Base-by-base conservation (phyloP, 2,888 invertebrate species). In the Hydraecia micacea region DNA sequence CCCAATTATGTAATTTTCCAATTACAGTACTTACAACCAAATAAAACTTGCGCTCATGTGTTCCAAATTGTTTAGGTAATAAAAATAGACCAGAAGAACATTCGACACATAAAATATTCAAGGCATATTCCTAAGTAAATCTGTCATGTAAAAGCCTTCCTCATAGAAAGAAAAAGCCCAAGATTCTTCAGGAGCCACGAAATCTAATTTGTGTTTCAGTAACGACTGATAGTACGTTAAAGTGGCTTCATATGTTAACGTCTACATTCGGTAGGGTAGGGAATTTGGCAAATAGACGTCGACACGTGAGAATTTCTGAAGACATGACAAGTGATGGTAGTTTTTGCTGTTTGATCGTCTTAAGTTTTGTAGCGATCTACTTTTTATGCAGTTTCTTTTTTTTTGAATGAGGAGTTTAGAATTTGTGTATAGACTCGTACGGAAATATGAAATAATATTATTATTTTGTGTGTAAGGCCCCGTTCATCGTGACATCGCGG, bases 151-250 rank as follows among this genome's bases (percentile, higher is more conserved):
- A 82, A 81, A 81, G 69, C 65, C 68, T 46, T 18, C 25, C 28
- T 60, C 65, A 60, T 63, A 60, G 67, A 63, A 55, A 62, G 36
- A 70, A 39, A 79, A 83, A 55, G 55, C 67, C 65, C 73, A 60
- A 72, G 62, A 79, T 75, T 78, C 42, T 77, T 77, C 49, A 62
- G 65, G 73, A 75, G 42, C 73, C 71, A 71, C 76, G 55, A 73
- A 88, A 88, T 85, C 81, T 85, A 87, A 89, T 89, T 89, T 83
- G 79, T 75, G 86, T 89, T 85, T 46, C 70, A 25, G 79, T 88
- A 81, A 83, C 86, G 81, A 80, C 55, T 80, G 55, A 78, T 80
- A 85, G 78, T 74, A 68, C 7, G 72, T 69, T 73, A 63, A 86
- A 77, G 49, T 83, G 70, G 55, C 60, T 55, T 72, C 77, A 86